Evolutionary conservation across 1,140 invertebrate species (phyloP).

Genomic region (Lordiphosa collinella): DNA sequence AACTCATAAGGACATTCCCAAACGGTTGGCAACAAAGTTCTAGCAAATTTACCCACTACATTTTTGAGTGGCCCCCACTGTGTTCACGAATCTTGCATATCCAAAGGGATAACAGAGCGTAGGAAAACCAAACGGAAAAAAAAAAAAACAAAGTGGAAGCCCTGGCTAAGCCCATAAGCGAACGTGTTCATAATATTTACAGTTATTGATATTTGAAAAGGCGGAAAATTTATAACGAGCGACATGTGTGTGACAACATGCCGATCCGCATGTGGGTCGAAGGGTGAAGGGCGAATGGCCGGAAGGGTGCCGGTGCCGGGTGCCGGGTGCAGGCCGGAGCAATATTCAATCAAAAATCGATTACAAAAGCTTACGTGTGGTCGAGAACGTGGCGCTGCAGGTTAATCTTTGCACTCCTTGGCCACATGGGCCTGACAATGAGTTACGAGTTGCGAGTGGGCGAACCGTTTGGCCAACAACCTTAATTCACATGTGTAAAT

Average conservation of each 20-base stretch:
- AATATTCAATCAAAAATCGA: conserved; percentile 80
- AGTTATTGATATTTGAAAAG: conserved; percentile 80
- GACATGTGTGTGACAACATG: conserved; percentile 78
- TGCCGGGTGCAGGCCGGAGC: conserved; percentile 21
- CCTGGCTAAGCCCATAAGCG: conserved; percentile 65
- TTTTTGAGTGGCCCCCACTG: too few relatives aligned
- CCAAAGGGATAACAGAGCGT: conserved; percentile 30
- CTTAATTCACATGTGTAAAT: conserved; percentile 78
- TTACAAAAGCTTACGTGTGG: conserved; percentile 57
- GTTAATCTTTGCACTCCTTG: conserved; percentile 52
- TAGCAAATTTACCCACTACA: conserved; percentile 1
- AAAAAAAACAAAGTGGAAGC: conserved; percentile 31
- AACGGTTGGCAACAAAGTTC: too few relatives aligned
- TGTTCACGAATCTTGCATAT: conserved; percentile 30
- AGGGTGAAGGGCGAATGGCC: not conserved
- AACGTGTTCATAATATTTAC: conserved; percentile 80
- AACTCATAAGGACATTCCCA: too few relatives aligned
- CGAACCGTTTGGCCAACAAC: conserved; percentile 62
- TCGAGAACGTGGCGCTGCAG: conserved; percentile 34
- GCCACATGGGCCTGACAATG: conserved; percentile 69
- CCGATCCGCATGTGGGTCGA: conserved; percentile 11
- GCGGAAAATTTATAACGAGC: conserved; percentile 79
- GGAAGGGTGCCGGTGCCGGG: conserved; percentile 9
- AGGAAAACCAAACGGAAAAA: conserved; percentile 26
- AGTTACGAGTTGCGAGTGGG: conserved; percentile 53